Base-by-base conservation (phyloP, 2,113 vertebrate genomes). In the Electrona antarctica region DNA sequence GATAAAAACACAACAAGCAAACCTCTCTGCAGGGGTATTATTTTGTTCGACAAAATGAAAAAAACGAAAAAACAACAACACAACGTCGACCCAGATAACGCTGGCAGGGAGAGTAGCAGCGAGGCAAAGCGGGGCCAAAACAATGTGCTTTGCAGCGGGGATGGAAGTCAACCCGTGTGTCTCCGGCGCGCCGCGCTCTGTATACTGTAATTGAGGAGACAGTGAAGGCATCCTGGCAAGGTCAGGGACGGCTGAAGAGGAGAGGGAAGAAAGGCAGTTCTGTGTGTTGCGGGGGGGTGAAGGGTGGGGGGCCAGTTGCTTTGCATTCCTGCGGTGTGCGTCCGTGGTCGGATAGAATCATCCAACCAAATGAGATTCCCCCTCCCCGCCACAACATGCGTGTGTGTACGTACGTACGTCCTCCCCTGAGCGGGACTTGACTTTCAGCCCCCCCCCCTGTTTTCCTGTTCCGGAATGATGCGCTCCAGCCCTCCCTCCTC, bases 141-240 rank as follows among this genome's bases (percentile, higher is more conserved):
- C 65, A 77, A 7, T 79, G 73, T 71, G 79, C 78, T 78, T 86
- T 78, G 82, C 84, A 52, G 73, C 56, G 8, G 73, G 79, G 85
- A 41, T 52, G 57, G 81, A 85, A 84, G 82, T 81, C 72, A 59
- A 80, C 76, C 68, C 67, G 78, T 84, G 76, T 13, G 68, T 78
- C 84, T 79, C 76, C 74, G 71, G 21, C 21, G 21, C 71, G 52
- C 73, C 67, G 54, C 59, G 62, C 70, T 41, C 33, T 4, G 33
- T 6, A 6, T 80, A 84, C 87, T 85, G 90, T 88, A 91, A 87
- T 73, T 79, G 82, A 88, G 83, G 84, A 84, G 89, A 89, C 86
- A 79, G 80, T 60, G 79, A 68, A 61, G 33, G 77, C 77, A 7
- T 73, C 8, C 79, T 58, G 21, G 76, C 83, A 85, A 88, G 85